Evolutionary conservation across 2,797 vertebrate species (phyloP).

Genomic region (Sebastes steindachneri): DNA sequence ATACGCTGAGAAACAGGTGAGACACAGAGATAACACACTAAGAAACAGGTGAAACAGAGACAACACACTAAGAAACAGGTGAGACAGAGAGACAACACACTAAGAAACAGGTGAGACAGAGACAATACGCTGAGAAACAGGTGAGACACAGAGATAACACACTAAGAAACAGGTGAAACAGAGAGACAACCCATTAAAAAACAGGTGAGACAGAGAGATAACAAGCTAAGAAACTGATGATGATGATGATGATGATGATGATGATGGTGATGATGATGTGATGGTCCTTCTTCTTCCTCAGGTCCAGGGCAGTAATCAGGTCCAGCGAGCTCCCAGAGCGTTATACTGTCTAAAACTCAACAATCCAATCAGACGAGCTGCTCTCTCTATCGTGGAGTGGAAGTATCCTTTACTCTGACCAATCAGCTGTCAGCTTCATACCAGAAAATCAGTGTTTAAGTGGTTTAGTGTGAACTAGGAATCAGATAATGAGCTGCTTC

Average conservation of each 20-base stretch:
- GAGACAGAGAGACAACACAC: background rate
- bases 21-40: background rate
- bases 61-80: too few species aligned
- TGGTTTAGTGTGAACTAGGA: too few species aligned
- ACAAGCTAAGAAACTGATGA: background rate
- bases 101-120: background rate
- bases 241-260: background rate
- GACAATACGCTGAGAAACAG: background rate
- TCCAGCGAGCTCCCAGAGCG: conserved; percentile 87
- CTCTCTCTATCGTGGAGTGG: conserved; percentile 93
- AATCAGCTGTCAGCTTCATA: conserved; percentile 7
- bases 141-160: background rate
- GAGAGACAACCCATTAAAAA: background rate
- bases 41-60: background rate
- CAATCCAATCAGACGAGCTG: conserved; percentile 90
- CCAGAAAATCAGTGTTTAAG: background rate
- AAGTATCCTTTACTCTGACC: conserved; percentile 86
- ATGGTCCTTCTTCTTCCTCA: conserved; percentile 41
- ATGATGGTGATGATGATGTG: background rate
- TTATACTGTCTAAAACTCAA: conserved; percentile 91
- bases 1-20: background rate
- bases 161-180: background rate
- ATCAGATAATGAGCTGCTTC: too few species aligned
- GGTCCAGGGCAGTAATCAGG: conserved; percentile 82
- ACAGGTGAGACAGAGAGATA: background rate